These are phyloP conservation scores for Cinclus mexicanus DNA, from an alignment of 2,113 vertebrate species.

Conservation along the genomic window DNA sequence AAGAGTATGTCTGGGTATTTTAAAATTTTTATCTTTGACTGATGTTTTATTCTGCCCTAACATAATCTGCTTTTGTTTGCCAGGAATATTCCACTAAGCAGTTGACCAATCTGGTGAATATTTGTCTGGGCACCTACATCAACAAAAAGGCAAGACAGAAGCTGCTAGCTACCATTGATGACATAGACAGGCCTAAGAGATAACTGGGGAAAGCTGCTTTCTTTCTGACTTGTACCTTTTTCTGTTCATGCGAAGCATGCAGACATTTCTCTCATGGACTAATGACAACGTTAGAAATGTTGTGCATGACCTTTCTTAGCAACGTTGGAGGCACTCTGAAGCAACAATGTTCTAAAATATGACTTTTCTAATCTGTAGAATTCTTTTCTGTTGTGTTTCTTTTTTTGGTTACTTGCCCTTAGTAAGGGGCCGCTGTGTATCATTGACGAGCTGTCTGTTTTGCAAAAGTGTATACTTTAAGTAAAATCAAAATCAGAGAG, in stretches of 20 bases:
- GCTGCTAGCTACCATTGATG: conserved; percentile 93
- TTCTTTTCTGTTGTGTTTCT: neutral
- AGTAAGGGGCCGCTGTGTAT: conserved; percentile 8
- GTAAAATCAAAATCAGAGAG: conserved; percentile 36
- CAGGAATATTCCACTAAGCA: conserved; percentile 99
- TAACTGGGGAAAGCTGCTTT: conserved; percentile 68
- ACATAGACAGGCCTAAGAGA: conserved; percentile 95
- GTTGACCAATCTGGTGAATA: conserved; percentile 94
- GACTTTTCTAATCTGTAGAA: conserved; percentile 30
- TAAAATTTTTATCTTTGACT: neutral
- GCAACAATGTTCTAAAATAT: conserved; percentile 10
- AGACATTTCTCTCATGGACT: conserved; percentile 20
- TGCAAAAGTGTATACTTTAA: conserved; percentile 51
- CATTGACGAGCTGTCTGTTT: conserved; percentile 58
- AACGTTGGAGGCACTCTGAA: neutral
- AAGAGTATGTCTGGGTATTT: neutral
- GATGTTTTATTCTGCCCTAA: neutral
- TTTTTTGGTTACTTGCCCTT: neutral
- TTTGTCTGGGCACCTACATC: conserved; percentile 96
- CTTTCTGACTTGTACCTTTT: neutral
- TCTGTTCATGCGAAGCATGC: neutral
- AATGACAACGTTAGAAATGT: neutral
- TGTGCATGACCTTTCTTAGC: conserved; percentile 56
- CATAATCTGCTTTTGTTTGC: conserved; percentile 54
- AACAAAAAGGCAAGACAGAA: conserved; percentile 98